These are phyloP conservation scores for Drosophila anomalata DNA, from an alignment of 2,888 invertebrate species.

Conservation along the genomic window DNA sequence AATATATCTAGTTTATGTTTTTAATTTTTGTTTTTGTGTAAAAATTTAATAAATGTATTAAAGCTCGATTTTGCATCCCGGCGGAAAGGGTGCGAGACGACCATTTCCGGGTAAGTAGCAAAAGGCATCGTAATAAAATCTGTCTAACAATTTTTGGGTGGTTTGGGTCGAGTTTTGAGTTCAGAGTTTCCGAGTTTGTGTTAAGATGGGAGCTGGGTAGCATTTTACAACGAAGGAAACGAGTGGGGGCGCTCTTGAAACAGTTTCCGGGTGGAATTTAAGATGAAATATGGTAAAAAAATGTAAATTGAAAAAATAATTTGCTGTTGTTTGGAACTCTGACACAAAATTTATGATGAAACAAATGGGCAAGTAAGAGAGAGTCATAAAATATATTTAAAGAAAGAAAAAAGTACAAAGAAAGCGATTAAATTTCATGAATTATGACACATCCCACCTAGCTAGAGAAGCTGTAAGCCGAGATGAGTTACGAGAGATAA, in stretches of 20 bases:
- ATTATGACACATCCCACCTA: conserved; percentile 42
- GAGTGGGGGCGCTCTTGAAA: conserved; percentile 52
- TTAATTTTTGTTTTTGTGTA: background rate
- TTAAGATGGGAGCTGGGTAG: background rate
- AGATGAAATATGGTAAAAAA: conserved; percentile 66
- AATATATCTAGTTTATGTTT: no score
- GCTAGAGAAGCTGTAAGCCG: conserved; percentile 53
- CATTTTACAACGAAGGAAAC: background rate
- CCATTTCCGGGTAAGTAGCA: conserved; percentile 74
- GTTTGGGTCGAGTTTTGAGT: conserved; percentile 10
- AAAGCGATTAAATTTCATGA: conserved; percentile 71
- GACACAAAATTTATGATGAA: conserved; percentile 27
- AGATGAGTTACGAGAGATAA: conserved; percentile 63
- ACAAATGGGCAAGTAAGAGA: conserved; percentile 12
- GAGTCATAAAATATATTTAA: conserved; percentile 28
- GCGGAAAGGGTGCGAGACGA: conserved; percentile 62
- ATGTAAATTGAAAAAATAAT: conserved; percentile 71
- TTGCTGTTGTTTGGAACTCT: conserved; percentile 31
- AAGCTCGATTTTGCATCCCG: conserved; percentile 1
- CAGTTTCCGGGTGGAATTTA: conserved; percentile 28
- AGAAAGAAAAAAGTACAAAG: conserved; percentile 28
- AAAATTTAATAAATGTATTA: background rate
- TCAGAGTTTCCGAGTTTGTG: no score
- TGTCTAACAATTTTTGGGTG: conserved; percentile 60
- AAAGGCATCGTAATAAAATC: conserved; percentile 67